A percentile compares a stretch with the other conserved stretches of the same genome.
phyloP scores from a whole-genome alignment of 2,113 vertebrate genomes.

The Daubentonia madagascariensis region DNA sequence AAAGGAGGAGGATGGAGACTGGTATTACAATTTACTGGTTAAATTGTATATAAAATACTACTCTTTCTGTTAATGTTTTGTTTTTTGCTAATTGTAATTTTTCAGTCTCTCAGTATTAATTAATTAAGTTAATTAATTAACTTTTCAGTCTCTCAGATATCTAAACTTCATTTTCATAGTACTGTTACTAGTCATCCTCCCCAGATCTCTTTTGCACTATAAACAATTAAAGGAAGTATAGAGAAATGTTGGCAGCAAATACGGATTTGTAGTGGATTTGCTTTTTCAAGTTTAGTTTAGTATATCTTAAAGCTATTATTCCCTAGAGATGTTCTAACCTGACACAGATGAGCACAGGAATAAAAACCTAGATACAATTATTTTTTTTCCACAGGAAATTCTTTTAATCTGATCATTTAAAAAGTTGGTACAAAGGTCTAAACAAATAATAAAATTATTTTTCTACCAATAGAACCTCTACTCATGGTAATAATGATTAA shows the following conservation, averaged over 20 bases:
- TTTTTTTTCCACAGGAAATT: background rate
- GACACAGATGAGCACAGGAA: background rate
- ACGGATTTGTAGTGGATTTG: background rate
- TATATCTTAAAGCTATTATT: background rate
- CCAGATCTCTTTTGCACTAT: background rate
- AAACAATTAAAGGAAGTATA: background rate
- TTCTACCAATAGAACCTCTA: background rate
- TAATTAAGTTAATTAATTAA: background rate
- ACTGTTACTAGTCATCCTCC: background rate
- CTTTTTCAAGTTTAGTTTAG: background rate
- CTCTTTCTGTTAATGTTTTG: background rate
- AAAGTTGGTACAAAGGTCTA: background rate
- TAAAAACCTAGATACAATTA: background rate
- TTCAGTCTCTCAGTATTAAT: background rate
- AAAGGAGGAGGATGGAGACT: background rate
- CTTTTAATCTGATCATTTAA: background rate
- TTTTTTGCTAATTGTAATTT: background rate
- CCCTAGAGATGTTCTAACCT: background rate
- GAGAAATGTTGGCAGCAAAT: constrained; percentile 21
- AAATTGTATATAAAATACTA: background rate
- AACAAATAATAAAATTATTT: constrained; percentile 37
- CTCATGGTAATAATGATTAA: background rate
- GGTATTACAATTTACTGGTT: background rate
- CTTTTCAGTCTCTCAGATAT: background rate
- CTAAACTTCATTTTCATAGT: constrained; percentile 1